phyloP scores from a whole-genome alignment of 2,888 invertebrate species.

The Clepsis dumicolana region DNA sequence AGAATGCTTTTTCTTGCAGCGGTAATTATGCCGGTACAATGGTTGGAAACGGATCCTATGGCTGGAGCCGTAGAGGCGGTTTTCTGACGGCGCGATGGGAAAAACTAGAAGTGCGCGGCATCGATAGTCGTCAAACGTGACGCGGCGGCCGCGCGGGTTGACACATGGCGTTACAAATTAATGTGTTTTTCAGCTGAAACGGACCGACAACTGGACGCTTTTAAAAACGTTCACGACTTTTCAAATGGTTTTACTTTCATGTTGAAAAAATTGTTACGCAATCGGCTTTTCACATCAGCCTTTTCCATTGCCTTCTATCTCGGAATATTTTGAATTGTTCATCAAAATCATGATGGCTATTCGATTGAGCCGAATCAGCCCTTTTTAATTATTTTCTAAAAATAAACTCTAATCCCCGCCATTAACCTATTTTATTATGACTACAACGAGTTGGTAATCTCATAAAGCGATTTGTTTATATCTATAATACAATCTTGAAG shows the following conservation, averaged over 20 bases:
- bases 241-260: constrained; percentile 24
- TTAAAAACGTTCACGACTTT: constrained; percentile 20
- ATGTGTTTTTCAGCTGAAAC: constrained; percentile 43
- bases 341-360: constrained; percentile 21
- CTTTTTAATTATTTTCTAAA: constrained; percentile 12
- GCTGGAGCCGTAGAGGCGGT: constrained; percentile 39
- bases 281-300: constrained; percentile 2
- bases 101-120: constrained; percentile 43
- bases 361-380: neutral
- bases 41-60: constrained; percentile 39
- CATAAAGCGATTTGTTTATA: constrained; percentile 25
- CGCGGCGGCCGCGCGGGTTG: constrained; percentile 46
- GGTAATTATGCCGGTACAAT: constrained; percentile 27
- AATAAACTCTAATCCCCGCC: neutral
- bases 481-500: constrained; percentile 27
- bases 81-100: constrained; percentile 45
- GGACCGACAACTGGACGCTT: constrained; percentile 15
- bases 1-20: constrained; percentile 50
- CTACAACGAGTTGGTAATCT: constrained; percentile 27
- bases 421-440: constrained; percentile 34
- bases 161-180: constrained; percentile 47
- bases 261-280: constrained; percentile 17
- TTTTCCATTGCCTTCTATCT: constrained; percentile 1
- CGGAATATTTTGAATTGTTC: constrained; percentile 19
- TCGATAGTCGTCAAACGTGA: constrained; percentile 42